phyloP scores from a whole-genome alignment of 2,888 invertebrate species.

The Tortrix viridana region DNA sequence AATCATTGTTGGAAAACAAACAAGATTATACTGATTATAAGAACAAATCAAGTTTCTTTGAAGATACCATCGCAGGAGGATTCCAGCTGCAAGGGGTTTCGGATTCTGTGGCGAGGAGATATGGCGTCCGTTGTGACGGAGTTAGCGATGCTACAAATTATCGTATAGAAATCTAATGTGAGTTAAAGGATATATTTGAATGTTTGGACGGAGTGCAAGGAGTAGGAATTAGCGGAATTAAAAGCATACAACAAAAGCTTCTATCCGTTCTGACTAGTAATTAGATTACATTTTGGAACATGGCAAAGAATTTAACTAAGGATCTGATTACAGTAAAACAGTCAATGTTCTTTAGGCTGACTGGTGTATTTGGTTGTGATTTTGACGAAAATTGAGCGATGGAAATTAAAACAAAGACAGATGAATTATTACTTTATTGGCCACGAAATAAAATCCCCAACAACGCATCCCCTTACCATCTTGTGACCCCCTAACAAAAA shows the following conservation, averaged over 20 bases:
- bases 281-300: too few relatives aligned
- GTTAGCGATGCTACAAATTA: slow-evolving; percentile 2
- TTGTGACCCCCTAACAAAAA: too few relatives aligned
- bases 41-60: slow-evolving; percentile 13
- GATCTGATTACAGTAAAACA: too few relatives aligned
- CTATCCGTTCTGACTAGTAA: too few relatives aligned
- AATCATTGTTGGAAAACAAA: slow-evolving; percentile 27
- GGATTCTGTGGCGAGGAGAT: neutral
- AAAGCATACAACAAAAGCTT: neutral
- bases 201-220: slow-evolving; percentile 3
- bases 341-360: too few relatives aligned
- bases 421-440: too few relatives aligned
- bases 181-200: slow-evolving; percentile 32
- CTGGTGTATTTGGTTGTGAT: too few relatives aligned
- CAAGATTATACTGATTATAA: slow-evolving; percentile 12
- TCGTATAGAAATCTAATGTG: slow-evolving; percentile 23
- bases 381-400: too few relatives aligned
- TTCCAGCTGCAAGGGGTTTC: neutral
- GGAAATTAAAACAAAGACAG: too few relatives aligned
- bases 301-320: too few relatives aligned
- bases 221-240: neutral
- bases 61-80: slow-evolving; percentile 12
- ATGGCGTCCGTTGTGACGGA: neutral
- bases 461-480: too few relatives aligned
- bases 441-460: too few relatives aligned